Evolutionary conservation across 2,797 vertebrate species (phyloP).

Genomic region (Typhlichthys eigenmanni): DNA sequence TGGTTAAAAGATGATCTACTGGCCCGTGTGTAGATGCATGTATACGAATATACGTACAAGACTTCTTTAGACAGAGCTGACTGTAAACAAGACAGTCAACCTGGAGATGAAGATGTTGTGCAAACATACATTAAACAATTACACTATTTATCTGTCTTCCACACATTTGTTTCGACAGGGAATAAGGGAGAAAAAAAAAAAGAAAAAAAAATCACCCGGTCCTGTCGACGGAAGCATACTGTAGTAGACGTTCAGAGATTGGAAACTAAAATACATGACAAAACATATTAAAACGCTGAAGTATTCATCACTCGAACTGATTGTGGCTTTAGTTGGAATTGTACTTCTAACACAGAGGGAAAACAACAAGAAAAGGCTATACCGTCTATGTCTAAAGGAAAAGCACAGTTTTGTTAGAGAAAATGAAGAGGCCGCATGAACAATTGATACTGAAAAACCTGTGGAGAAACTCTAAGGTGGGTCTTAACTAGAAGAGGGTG

Average conservation of each 20-base stretch:
- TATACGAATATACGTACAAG: conserved; percentile 3
- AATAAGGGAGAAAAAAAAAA: not conserved
- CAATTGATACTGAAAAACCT: no score
- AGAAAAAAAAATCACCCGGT: conserved; percentile 10
- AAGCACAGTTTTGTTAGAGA: conserved; percentile 30
- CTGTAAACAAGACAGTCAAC: conserved; percentile 51
- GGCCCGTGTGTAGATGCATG: conserved; percentile 12
- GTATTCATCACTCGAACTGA: conserved; percentile 30
- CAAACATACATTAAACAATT: conserved; percentile 69
- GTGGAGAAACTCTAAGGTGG: conserved; percentile 8
- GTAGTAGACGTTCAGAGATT: conserved; percentile 26
- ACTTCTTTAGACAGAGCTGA: conserved; percentile 17
- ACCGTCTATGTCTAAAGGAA: conserved; percentile 21
- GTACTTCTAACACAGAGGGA: conserved; percentile 28
- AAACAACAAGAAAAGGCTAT: conserved; percentile 6
- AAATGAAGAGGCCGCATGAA: not conserved
- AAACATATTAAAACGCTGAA: conserved; percentile 27
- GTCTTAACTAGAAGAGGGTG: conserved; percentile 21
- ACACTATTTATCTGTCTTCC: conserved; percentile 57
- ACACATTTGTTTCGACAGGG: conserved; percentile 34
- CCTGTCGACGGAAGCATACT: conserved; percentile 10
- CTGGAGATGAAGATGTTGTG: conserved; percentile 62
- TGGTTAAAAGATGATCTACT: conserved; percentile 26
- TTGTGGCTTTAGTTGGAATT: conserved; percentile 18
- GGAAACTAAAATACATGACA: conserved; percentile 4